phyloP scores from a whole-genome alignment of 2,888 invertebrate species.

The Agrilus mali region DNA sequence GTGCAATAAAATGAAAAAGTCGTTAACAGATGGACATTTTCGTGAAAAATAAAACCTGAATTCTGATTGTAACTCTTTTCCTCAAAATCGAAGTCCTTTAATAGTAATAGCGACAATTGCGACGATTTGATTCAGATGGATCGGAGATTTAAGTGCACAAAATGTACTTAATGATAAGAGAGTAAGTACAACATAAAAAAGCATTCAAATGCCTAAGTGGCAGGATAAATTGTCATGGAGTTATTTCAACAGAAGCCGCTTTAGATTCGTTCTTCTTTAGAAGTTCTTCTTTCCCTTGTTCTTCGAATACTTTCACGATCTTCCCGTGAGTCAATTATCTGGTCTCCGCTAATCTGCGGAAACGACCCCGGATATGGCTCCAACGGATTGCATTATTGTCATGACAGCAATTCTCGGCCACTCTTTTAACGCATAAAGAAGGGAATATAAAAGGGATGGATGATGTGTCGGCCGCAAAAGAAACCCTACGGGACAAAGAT shows the following conservation, averaged over 20 bases:
- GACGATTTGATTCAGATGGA: no score
- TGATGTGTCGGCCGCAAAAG: neutral
- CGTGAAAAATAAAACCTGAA: no score
- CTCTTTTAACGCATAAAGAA: slow-evolving; percentile 9
- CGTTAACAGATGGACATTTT: no score
- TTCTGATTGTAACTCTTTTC: no score
- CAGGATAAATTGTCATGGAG: neutral
- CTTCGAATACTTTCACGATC: slow-evolving; percentile 2
- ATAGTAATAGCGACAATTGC: no score
- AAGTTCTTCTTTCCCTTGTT: neutral
- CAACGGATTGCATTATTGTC: slow-evolving; percentile 22
- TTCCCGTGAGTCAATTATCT: slow-evolving; percentile 29
- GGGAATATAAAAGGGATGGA: neutral
- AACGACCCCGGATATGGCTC: slow-evolving; percentile 25
- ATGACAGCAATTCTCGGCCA: slow-evolving; percentile 27
- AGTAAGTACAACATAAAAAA: slow-evolving; percentile 1
- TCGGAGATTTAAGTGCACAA: neutral
- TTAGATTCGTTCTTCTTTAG: neutral
- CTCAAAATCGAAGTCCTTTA: no score
- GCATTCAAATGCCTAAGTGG: slow-evolving; percentile 1
- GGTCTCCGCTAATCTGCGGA: slow-evolving; percentile 30
- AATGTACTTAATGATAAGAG: neutral
- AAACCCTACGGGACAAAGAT: slow-evolving; percentile 1
- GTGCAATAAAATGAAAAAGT: no score
- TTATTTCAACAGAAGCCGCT: slow-evolving; percentile 7